These are phyloP conservation scores for Drosophila pseudotalamancana DNA, from an alignment of 2,888 invertebrate species.

Conservation along the genomic window DNA sequence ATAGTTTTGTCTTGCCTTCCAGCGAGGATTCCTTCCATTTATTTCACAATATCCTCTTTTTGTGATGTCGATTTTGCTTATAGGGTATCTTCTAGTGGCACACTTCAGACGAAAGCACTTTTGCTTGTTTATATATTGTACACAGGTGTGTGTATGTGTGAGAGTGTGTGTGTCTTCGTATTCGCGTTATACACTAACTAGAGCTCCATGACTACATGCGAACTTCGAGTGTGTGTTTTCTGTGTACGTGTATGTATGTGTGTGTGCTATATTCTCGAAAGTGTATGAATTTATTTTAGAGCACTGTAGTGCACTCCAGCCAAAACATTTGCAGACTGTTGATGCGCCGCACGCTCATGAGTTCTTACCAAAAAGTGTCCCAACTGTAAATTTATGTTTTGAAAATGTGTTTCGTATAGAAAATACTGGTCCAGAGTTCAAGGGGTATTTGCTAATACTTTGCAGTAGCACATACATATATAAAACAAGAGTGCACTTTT, in stretches of 20 bases:
- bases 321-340: not conserved
- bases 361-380: not conserved
- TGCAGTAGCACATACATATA: not conserved
- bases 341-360: not conserved
- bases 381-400: not conserved
- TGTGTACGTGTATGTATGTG: not conserved
- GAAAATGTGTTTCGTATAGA: not conserved
- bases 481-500: not conserved
- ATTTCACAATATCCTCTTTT: too few species aligned
- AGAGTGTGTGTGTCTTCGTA: not conserved
- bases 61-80: too few species aligned
- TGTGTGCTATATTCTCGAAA: not conserved
- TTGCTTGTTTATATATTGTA: not conserved
- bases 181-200: not conserved
- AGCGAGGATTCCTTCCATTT: too few species aligned
- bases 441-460: constrained; percentile 1
- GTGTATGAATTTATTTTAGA: constrained; percentile 1
- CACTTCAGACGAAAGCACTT: not conserved
- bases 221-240: constrained; percentile 1
- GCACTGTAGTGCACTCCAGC: constrained; percentile 5
- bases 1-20: too few species aligned
- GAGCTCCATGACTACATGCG: not conserved
- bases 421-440: too few species aligned
- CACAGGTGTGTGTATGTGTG: not conserved
- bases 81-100: not conserved